Base-by-base conservation (phyloP, 2,797 vertebrate genomes). In the Karalla daura region DNA sequence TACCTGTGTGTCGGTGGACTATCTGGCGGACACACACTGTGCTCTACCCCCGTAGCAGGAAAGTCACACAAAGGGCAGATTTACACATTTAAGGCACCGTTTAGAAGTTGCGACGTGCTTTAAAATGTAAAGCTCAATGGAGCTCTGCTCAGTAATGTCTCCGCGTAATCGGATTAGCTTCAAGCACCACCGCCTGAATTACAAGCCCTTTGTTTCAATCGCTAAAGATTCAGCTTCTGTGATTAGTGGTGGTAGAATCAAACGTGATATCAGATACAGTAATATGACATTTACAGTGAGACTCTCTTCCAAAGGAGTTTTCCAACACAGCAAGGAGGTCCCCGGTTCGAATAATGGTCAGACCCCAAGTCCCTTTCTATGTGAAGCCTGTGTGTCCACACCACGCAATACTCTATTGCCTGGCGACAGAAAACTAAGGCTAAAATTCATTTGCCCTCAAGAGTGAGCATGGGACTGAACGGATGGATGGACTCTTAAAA, bases 1-100 rank as follows among this genome's bases (percentile, higher is more conserved):
- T 65, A 82, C 73, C 77, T 78, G 76, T 36, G 58, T 74, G 78
- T 63, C 74, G 74, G 51, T n/a, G n/a, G n/a, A n/a, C n/a, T 33
- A 49, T 61, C 56, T 64, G 35, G 58, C 23, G 0, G 64, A 50
- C 52, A 18, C 41, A 46, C 36, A 40, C 47, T 54, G 54, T 18
- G 66, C 20, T 70, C 56, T 30, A 17, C 25, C 49, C 63, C 60
- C 18, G 25, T 7, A 18, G 66, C 65, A 49, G 32, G 37, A 47
- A 25, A 60, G 24, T 50, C 12, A 41, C 32, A 65, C 52, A 41
- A 69, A 69, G 24, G 50, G 8, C 39, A 25, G 4, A 15, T 46
- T 60, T 50, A 3, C 33, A 37, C 40, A 40, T 24, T 24, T 30
- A 25, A 20, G 55, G 20, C 41, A 11, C 10, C 20, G 20, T 37